phyloP scores from a whole-genome alignment of 2,797 vertebrate genomes.

The Myioborus miniatus region DNA sequence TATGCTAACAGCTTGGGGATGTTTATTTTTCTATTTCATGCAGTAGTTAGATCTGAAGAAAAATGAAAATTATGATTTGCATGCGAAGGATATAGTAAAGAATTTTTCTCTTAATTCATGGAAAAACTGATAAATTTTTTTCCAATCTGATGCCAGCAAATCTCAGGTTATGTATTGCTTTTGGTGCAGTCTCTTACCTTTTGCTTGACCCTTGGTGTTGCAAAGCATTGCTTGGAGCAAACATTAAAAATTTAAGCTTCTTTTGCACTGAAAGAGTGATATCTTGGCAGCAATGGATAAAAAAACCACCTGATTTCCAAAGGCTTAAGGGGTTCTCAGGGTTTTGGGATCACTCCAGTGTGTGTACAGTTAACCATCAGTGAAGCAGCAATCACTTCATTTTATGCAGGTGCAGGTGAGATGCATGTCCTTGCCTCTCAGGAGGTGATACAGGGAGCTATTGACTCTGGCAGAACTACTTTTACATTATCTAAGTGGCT shows the following conservation, averaged over 20 bases:
- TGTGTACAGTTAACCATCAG: neutral
- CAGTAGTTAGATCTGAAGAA: neutral
- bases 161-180: neutral
- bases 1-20: neutral
- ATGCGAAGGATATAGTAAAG: neutral
- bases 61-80: neutral
- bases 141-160: neutral
- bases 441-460: neutral
- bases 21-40: neutral
- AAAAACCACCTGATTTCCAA: neutral
- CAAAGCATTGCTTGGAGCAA: neutral
- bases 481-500: neutral
- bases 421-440: neutral
- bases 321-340: neutral
- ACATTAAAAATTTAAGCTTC: neutral
- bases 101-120: neutral
- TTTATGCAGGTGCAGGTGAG: neutral
- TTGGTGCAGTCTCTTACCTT: neutral
- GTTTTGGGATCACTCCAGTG: neutral
- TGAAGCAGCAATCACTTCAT: neutral
- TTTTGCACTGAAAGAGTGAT: neutral
- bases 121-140: neutral
- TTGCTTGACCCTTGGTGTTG: neutral
- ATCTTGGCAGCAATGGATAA: neutral
- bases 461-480: neutral